Evolutionary conservation across 2,888 invertebrate species (phyloP).

Genomic region (Sinhomidia bicolor): DNA sequence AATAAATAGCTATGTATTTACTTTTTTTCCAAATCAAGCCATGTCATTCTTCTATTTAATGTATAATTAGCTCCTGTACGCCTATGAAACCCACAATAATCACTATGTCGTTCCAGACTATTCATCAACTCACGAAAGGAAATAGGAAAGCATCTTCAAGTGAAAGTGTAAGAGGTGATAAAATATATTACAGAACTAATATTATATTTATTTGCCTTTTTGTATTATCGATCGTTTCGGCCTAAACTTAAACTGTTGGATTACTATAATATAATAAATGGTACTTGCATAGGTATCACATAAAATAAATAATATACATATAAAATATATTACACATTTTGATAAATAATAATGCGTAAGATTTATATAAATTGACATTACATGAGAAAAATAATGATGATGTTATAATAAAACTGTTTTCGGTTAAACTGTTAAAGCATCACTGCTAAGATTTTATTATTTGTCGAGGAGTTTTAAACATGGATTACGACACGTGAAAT

Average conservation of each 20-base stretch:
- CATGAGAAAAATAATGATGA: not conserved
- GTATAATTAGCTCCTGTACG: too few species aligned
- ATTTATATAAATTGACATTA: slow-evolving; percentile 7
- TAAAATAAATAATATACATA: not conserved
- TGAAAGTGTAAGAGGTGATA: not conserved
- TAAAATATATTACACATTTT: not conserved
- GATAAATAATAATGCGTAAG: not conserved
- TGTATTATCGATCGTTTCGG: not conserved
- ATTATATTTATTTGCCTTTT: slow-evolving; percentile 11
- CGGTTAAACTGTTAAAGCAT: not conserved
- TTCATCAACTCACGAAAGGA: not conserved
- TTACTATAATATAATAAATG: not conserved
- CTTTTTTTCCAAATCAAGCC: not conserved
- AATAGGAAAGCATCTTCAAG: not conserved
- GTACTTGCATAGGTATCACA: not conserved
- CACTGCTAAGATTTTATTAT: not conserved
- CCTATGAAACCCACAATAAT: too few species aligned
- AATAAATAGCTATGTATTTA: not conserved
- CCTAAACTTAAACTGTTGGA: not conserved
- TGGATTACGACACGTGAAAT: not conserved
- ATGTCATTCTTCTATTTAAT: not conserved
- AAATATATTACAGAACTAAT: not conserved
- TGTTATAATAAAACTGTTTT: not conserved
- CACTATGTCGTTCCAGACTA: too few species aligned
- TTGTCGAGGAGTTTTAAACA: not conserved